phyloP scores from a whole-genome alignment of 2,888 invertebrate species.

The Endotricha flammealis region DNA sequence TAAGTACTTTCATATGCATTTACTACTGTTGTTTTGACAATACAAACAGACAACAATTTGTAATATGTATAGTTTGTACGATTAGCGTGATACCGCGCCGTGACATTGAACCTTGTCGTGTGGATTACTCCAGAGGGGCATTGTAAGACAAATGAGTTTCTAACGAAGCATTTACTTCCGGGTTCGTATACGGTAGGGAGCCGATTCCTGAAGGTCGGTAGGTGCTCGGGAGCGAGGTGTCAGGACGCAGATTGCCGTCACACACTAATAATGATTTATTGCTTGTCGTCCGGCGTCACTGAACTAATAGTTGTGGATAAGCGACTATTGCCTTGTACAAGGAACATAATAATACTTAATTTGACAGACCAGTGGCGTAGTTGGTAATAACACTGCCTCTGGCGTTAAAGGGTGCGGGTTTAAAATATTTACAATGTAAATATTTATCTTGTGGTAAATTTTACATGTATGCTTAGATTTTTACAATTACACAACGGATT shows the following conservation, averaged over 20 bases:
- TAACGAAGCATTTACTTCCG: constrained; percentile 58
- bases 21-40: constrained; percentile 7
- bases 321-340: constrained; percentile 10
- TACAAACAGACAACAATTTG: neutral
- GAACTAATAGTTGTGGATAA: constrained; percentile 10
- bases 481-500: too few species aligned
- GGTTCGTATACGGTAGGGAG: constrained; percentile 46
- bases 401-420: too few species aligned
- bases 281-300: constrained; percentile 36
- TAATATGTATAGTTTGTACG: too few species aligned
- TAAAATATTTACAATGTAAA: too few species aligned
- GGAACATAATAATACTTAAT: too few species aligned
- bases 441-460: too few species aligned
- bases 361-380: too few species aligned
- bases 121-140: constrained; percentile 27
- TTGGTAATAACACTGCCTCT: too few species aligned
- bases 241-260: constrained; percentile 52
- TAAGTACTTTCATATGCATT: neutral
- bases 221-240: constrained; percentile 55
- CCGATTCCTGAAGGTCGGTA: constrained; percentile 53
- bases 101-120: constrained; percentile 33
- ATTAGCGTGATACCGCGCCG: too few species aligned
- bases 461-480: too few species aligned
- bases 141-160: constrained; percentile 46
- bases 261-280: constrained; percentile 70